A percentile compares a stretch with the other conserved stretches of the same genome.
Conservation (phyloP, 1,140 invertebrate species). For the Littorina saxatilis region DNA sequence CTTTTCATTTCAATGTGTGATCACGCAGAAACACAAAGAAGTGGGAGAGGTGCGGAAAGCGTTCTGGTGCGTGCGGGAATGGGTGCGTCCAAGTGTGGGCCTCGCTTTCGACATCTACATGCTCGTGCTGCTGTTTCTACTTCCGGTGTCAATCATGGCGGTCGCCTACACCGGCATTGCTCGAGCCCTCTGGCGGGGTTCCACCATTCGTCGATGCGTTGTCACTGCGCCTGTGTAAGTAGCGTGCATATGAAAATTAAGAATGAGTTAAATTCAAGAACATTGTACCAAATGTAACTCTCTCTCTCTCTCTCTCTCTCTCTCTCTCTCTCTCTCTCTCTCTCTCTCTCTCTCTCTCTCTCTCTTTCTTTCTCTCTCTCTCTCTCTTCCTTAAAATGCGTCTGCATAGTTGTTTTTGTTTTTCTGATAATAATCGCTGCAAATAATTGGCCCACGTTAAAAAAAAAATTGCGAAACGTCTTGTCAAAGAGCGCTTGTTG, state of each 20-base stretch:
- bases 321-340: conserved; percentile 25
- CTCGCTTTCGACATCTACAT: conserved; percentile 83
- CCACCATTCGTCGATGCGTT: conserved; percentile 45
- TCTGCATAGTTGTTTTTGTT: no score
- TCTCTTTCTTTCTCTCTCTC: not conserved
- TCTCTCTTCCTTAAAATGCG: no score
- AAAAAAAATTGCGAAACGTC: no score
- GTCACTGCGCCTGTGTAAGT: conserved; percentile 33
- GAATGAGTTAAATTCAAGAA: not conserved
- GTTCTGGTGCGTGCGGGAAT: conserved; percentile 82
- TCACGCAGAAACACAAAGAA: conserved; percentile 51
- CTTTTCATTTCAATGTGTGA: no score
- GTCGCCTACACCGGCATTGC: conserved; percentile 83
- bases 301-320: not conserved
- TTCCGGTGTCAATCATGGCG: conserved; percentile 82
- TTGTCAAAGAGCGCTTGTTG: no score
- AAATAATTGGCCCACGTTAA: no score
- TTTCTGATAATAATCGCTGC: no score
- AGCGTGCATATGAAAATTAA: not conserved
- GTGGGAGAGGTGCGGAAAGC: conserved; percentile 55
- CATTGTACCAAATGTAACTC: not conserved
- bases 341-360: conserved; percentile 2
- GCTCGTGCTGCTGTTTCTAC: conserved; percentile 81
- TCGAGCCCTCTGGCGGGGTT: conserved; percentile 79
- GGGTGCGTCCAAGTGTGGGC: conserved; percentile 76